Evolutionary conservation across 2,888 invertebrate genomes (phyloP).

Genomic region (Dynastes maya): DNA sequence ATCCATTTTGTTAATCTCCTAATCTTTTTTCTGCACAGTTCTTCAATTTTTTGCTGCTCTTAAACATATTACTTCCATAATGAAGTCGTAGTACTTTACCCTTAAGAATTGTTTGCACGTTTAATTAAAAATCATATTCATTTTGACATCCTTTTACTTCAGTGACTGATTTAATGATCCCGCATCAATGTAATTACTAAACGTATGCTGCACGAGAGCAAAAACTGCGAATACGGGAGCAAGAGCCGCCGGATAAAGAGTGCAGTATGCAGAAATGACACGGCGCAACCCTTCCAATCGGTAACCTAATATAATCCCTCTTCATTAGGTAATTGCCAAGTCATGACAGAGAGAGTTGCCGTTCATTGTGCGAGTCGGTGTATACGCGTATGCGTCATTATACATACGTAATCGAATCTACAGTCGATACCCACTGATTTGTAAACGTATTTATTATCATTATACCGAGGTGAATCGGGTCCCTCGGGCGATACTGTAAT

Average conservation of each 20-base stretch:
- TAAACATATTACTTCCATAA: too few species aligned
- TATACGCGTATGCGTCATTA: constrained; percentile 56
- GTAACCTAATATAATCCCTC: constrained; percentile 66
- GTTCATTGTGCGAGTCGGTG: constrained; percentile 25
- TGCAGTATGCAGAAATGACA: constrained; percentile 27
- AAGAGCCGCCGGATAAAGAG: constrained; percentile 39
- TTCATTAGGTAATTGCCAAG: constrained; percentile 69
- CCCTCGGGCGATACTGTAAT: constrained; percentile 47
- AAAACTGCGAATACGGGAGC: background rate
- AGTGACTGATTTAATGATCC: constrained; percentile 11
- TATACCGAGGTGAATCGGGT: constrained; percentile 53
- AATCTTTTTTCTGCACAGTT: too few species aligned
- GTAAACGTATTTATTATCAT: constrained; percentile 66
- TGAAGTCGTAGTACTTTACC: too few species aligned
- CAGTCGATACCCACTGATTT: constrained; percentile 63
- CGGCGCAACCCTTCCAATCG: constrained; percentile 53
- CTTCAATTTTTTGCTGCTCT: too few species aligned
- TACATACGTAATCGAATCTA: constrained; percentile 64
- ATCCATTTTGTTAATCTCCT: too few species aligned
- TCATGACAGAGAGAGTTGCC: constrained; percentile 63
- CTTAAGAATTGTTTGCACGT: too few species aligned
- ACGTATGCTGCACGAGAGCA: constrained; percentile 4
- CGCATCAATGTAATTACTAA: background rate
- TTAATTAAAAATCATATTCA: constrained; percentile 10
- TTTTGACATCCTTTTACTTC: background rate